Conservation (phyloP, 2,113 vertebrate genomes). For the Gobius niger region DNA sequence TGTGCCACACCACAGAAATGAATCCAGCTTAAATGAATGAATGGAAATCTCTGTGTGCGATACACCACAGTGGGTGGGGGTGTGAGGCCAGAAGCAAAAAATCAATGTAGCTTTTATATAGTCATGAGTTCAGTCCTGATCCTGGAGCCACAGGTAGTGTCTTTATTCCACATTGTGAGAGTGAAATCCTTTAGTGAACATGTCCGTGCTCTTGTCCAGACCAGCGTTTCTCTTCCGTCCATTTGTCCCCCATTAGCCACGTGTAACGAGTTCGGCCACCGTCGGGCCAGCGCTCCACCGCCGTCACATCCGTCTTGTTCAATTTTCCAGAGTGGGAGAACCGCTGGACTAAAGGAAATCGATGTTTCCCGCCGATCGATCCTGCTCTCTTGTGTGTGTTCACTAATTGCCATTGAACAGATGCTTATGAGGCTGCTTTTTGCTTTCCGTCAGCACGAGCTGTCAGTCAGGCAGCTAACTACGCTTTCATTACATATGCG, state of each 20-base stretch:
- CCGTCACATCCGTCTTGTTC: not conserved
- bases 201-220: not conserved
- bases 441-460: conserved; percentile 8
- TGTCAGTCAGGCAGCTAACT: conserved; percentile 1
- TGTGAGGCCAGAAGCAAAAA: too few relatives aligned
- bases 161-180: too few relatives aligned
- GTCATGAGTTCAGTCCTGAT: too few relatives aligned
- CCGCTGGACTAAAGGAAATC: conserved; percentile 2
- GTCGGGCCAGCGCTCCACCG: not conserved
- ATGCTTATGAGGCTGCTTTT: conserved; percentile 9
- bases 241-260: conserved; percentile 9
- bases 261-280: not conserved
- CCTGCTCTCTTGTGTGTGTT: not conserved
- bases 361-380: not conserved
- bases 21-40: too few relatives aligned
- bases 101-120: too few relatives aligned
- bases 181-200: not conserved
- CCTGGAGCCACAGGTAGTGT: too few relatives aligned
- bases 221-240: not conserved
- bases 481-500: not conserved
- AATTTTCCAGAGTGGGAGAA: conserved; percentile 2
- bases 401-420: conserved; percentile 12
- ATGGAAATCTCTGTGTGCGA: too few relatives aligned
- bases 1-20: too few relatives aligned
- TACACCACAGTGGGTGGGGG: too few relatives aligned